Evolutionary conservation across 2,797 vertebrate species (phyloP).

Genomic region (Myoxocephalus aenaeus): DNA sequence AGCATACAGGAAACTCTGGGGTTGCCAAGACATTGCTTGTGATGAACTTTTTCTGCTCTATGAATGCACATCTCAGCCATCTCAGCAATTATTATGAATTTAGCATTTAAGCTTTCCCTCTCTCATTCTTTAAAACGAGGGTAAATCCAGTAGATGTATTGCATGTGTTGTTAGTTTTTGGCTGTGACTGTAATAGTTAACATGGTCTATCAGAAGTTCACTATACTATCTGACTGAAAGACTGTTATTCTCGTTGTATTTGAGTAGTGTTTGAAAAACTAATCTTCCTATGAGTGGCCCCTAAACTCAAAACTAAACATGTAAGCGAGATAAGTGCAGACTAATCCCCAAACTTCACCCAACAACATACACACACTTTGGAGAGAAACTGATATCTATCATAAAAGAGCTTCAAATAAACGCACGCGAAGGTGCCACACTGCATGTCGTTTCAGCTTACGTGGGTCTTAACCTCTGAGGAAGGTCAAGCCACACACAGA

Average conservation of each 20-base stretch:
- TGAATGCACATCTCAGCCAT: background rate
- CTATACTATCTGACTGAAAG: background rate
- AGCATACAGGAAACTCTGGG: conserved; percentile 5
- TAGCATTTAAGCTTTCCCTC: background rate
- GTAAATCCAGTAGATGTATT: background rate
- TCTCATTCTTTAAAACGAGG: background rate
- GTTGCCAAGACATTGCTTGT: conserved; percentile 25
- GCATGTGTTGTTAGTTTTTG: background rate
- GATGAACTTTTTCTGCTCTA: conserved; percentile 1
- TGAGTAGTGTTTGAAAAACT: conserved; percentile 44
- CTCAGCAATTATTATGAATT: conserved; percentile 16
- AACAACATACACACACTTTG: conserved; percentile 5
- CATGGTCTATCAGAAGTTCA: conserved; percentile 4
- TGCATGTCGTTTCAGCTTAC: conserved; percentile 50
- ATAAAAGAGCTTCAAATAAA: conserved; percentile 36
- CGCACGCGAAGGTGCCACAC: conserved; percentile 50
- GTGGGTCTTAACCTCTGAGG: conserved; percentile 47
- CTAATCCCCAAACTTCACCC: conserved; percentile 31
- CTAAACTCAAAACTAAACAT: conserved; percentile 43
- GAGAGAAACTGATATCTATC: conserved; percentile 34
- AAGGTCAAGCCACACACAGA: conserved; percentile 57
- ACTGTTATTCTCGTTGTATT: background rate
- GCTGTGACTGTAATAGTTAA: background rate
- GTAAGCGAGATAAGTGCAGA: conserved; percentile 15
- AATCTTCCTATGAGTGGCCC: conserved; percentile 37